These are phyloP conservation scores for Heliconius charithonia DNA, from an alignment of 2,888 invertebrate species.

Conservation along the genomic window DNA sequence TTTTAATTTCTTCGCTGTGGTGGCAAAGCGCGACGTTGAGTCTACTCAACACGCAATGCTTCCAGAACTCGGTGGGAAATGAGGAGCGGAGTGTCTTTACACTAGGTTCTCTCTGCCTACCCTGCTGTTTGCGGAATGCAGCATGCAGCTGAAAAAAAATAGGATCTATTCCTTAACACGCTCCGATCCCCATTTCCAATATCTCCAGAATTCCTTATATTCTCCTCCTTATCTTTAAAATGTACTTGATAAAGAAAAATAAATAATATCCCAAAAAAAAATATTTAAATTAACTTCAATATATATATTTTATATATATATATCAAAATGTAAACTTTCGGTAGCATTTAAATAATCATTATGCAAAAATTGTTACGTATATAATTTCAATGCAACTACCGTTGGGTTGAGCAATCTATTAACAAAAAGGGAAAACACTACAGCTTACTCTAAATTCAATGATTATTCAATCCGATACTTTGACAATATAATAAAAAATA, in stretches of 20 bases:
- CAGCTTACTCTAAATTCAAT: not conserved
- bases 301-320: no score
- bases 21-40: no score
- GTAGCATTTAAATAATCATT: not conserved
- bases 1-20: no score
- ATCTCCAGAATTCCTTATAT: no score
- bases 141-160: no score
- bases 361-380: constrained; percentile 12
- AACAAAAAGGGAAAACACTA: not conserved
- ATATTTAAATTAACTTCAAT: not conserved
- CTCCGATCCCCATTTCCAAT: no score
- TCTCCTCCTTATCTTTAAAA: not conserved
- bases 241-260: not conserved
- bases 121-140: no score
- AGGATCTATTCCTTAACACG: no score
- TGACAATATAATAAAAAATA: constrained; percentile 10
- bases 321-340: not conserved
- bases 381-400: not conserved
- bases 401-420: not conserved
- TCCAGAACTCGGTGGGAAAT: no score
- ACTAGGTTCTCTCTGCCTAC: no score
- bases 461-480: constrained; percentile 1
- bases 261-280: not conserved
- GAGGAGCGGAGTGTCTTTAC: no score
- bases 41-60: no score